phyloP scores from a whole-genome alignment of 2,797 vertebrate species.

The Chromobotia macracanthus region DNA sequence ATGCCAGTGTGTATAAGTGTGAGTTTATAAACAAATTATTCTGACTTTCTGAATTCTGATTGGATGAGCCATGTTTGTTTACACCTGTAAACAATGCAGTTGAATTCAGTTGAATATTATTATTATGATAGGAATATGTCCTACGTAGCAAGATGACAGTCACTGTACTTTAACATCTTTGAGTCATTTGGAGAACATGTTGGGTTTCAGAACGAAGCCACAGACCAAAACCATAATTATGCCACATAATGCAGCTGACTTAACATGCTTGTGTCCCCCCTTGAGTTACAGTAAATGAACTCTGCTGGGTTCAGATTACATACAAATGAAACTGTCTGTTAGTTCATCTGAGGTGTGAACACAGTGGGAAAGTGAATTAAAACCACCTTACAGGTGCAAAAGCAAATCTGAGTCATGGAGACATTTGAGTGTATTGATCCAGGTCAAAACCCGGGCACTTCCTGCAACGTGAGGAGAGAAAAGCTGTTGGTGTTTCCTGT shows the following conservation, averaged over 20 bases:
- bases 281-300: background rate
- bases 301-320: slow-evolving; percentile 16
- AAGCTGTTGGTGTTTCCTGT: slow-evolving; percentile 46
- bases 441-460: slow-evolving; percentile 46
- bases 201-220: background rate
- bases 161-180: background rate
- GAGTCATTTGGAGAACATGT: background rate
- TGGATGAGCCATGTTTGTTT: background rate
- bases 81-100: background rate
- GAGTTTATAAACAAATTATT: slow-evolving; percentile 3
- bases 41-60: background rate
- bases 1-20: slow-evolving; percentile 7
- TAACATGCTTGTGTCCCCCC: background rate
- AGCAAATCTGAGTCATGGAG: slow-evolving; percentile 22
- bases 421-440: slow-evolving; percentile 58
- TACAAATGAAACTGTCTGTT: slow-evolving; percentile 31
- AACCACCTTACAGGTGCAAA: background rate
- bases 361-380: slow-evolving; percentile 4
- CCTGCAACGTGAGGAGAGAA: slow-evolving; percentile 45
- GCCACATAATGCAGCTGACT: slow-evolving; percentile 12
- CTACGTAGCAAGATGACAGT: background rate
- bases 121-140: background rate
- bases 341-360: slow-evolving; percentile 22
- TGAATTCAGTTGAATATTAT: background rate
- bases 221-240: background rate